These are phyloP conservation scores for Platyrinchus mystaceus DNA, from an alignment of 2,797 vertebrate species.

Conservation along the genomic window DNA sequence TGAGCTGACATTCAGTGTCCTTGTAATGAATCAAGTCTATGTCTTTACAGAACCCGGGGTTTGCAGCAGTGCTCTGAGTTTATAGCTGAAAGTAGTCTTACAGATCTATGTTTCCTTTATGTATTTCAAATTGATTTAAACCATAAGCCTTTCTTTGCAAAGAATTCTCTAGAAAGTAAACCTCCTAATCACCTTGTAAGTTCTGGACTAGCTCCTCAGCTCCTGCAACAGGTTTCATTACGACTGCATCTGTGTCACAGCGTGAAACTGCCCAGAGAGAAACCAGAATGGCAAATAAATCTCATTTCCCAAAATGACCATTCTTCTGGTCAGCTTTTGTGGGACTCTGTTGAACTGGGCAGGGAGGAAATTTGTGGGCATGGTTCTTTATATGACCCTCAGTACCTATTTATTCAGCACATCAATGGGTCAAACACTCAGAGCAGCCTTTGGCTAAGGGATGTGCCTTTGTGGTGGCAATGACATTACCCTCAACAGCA, in stretches of 20 bases:
- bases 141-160: neutral
- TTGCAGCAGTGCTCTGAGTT: neutral
- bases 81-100: neutral
- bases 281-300: neutral
- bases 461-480: neutral
- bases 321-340: neutral
- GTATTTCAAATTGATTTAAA: conserved; percentile 13
- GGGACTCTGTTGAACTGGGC: neutral
- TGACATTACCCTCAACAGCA: neutral
- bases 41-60: neutral
- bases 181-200: neutral
- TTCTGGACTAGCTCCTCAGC: neutral
- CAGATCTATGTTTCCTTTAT: neutral
- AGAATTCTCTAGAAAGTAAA: neutral
- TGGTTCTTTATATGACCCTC: neutral
- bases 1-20: conserved; percentile 20
- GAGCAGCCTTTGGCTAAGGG: neutral
- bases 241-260: neutral
- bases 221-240: neutral
- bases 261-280: neutral
- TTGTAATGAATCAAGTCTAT: neutral
- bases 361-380: neutral
- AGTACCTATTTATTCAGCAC: neutral
- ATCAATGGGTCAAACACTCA: neutral
- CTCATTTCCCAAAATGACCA: neutral